Evolutionary conservation across 1,140 invertebrate genomes (phyloP).

Genomic region (Drosophila ironensis): DNA sequence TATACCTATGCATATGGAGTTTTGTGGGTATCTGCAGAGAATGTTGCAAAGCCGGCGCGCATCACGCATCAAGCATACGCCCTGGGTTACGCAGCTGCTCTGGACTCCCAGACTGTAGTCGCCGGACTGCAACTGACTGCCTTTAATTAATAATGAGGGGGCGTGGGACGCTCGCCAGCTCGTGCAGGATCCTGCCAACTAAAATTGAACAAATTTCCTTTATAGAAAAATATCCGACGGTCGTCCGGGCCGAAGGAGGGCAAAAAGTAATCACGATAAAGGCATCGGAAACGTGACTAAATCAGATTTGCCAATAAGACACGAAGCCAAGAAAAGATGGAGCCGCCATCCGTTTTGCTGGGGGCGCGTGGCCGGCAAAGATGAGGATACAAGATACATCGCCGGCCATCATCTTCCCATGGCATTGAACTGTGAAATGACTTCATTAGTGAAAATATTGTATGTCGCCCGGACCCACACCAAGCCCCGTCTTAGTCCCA

Average conservation of each 20-base stretch:
- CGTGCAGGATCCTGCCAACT: slow-evolving; percentile 8
- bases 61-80: slow-evolving; percentile 54
- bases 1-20: slow-evolving; percentile 52
- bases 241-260: background rate
- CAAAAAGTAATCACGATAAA: slow-evolving; percentile 53
- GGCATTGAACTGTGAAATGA: slow-evolving; percentile 79
- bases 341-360: slow-evolving; percentile 13
- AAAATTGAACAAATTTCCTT: slow-evolving; percentile 31
- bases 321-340: slow-evolving; percentile 38
- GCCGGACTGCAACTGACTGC: slow-evolving; percentile 33
- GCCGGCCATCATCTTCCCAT: slow-evolving; percentile 23
- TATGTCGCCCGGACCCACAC: slow-evolving; percentile 23
- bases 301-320: slow-evolving; percentile 77
- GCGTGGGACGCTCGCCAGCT: background rate
- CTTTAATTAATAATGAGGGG: slow-evolving; percentile 53
- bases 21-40: slow-evolving; percentile 26
- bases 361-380: slow-evolving; percentile 59
- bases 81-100: slow-evolving; percentile 15
- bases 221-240: background rate
- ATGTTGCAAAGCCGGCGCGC: slow-evolving; percentile 16
- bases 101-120: too few species aligned
- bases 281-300: slow-evolving; percentile 74
- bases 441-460: slow-evolving; percentile 79
- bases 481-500: background rate
- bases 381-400: slow-evolving; percentile 64